Percentiles rank a stretch among this genome's conserved stretches.
phyloP scores from a whole-genome alignment of 1,140 invertebrate genomes.

The Megalonaias nervosa region DNA sequence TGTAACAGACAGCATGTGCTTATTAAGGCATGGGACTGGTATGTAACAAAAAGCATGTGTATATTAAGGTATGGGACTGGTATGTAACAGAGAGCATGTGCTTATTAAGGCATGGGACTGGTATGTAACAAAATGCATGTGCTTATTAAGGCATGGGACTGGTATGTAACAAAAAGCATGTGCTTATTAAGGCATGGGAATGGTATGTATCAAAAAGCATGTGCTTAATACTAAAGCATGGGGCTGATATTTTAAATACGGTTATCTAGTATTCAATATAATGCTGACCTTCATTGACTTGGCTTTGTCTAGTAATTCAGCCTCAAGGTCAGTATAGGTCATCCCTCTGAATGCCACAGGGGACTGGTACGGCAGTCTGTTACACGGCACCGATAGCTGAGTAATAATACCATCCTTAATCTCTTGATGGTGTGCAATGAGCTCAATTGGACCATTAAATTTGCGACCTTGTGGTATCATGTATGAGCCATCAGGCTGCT shows the following conservation, averaged over 20 bases:
- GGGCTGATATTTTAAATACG: not conserved
- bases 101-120: no score
- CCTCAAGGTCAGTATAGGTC: slow-evolving; percentile 69
- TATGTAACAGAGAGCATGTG: no score
- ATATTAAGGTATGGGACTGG: no score
- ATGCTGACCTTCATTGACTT: slow-evolving; percentile 46
- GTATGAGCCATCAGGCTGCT: slow-evolving; percentile 66
- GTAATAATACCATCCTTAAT: slow-evolving; percentile 66
- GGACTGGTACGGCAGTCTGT: slow-evolving; percentile 60
- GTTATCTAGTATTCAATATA: not conserved
- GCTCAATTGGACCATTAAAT: slow-evolving; percentile 66
- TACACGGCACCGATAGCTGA: slow-evolving; percentile 65
- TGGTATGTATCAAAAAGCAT: not conserved
- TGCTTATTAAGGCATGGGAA: not conserved
- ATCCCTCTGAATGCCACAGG: slow-evolving; percentile 72
- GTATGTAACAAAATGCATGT: no score
- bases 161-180: no score
- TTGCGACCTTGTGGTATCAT: slow-evolving; percentile 64
- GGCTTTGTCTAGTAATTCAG: slow-evolving; percentile 65
- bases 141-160: no score
- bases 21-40: no score
- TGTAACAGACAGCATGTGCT: no score
- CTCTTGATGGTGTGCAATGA: slow-evolving; percentile 64
- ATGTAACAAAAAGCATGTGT: no score
- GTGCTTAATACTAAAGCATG: not conserved